These are phyloP conservation scores for Noturus placidus DNA, from an alignment of 2,113 vertebrate genomes.

Conservation along the genomic window DNA sequence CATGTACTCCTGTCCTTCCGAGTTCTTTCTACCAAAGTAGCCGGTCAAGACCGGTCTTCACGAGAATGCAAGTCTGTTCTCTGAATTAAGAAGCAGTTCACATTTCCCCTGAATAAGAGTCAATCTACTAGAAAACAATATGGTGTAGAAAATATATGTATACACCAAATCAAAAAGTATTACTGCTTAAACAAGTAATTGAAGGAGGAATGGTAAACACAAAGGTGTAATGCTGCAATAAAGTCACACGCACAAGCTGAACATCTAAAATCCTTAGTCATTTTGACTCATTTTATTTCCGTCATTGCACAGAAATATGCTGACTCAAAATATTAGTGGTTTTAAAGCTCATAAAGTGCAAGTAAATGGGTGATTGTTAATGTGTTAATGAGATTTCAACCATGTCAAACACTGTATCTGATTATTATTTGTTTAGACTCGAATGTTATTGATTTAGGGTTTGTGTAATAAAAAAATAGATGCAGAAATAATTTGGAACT, in stretches of 20 bases:
- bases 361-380: neutral
- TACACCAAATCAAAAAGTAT: neutral
- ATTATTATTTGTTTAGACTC: neutral
- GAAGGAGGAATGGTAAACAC: neutral
- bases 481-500: neutral
- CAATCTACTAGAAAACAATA: neutral
- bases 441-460: neutral
- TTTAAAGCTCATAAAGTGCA: neutral
- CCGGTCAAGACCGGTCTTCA: too few relatives aligned
- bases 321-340: neutral
- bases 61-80: too few relatives aligned
- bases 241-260: neutral
- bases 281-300: neutral
- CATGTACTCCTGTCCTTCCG: too few relatives aligned
- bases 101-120: neutral
- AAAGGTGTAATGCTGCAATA: neutral
- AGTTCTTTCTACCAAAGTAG: too few relatives aligned
- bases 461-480: neutral
- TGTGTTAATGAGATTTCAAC: neutral
- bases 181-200: neutral
- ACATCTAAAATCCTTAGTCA: neutral
- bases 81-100: too few relatives aligned
- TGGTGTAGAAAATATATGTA: neutral
- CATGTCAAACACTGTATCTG: neutral
- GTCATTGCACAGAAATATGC: neutral